Evolutionary conservation across 1,140 invertebrate genomes (phyloP).

Genomic region (Frieseomelitta varia): DNA sequence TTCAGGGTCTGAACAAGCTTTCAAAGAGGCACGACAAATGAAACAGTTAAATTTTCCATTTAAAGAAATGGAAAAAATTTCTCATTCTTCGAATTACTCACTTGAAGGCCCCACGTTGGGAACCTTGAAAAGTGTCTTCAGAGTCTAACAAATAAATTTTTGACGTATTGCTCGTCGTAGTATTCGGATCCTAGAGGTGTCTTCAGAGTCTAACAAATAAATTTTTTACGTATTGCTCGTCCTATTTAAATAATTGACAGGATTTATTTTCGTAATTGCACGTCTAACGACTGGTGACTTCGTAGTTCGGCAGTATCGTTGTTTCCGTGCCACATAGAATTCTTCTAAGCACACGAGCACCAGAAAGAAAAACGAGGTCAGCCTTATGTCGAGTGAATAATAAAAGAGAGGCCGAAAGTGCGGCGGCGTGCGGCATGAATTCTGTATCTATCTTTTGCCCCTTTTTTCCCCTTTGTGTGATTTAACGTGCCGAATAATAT

Average conservation of each 20-base stretch:
- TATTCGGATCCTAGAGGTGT: background rate
- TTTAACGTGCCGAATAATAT: background rate
- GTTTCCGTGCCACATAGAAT: too few relatives aligned
- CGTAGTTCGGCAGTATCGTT: background rate
- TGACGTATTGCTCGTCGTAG: background rate
- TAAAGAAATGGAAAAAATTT: too few relatives aligned
- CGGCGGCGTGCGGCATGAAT: background rate
- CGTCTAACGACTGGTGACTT: background rate
- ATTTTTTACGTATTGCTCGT: background rate
- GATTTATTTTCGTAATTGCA: background rate
- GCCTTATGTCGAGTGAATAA: constrained; percentile 10
- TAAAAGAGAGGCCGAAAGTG: background rate
- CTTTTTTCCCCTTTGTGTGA: background rate
- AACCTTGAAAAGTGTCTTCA: background rate
- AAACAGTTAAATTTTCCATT: too few relatives aligned
- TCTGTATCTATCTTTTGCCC: background rate
- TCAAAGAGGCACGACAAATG: too few relatives aligned
- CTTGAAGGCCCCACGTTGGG: too few relatives aligned
- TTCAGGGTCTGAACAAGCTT: too few relatives aligned
- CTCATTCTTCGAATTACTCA: too few relatives aligned
- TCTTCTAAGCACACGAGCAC: background rate
- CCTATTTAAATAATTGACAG: background rate
- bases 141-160: background rate
- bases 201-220: background rate
- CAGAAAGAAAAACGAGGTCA: background rate